phyloP scores from a whole-genome alignment of 2,888 invertebrate genomes.

The Selenia dentaria region DNA sequence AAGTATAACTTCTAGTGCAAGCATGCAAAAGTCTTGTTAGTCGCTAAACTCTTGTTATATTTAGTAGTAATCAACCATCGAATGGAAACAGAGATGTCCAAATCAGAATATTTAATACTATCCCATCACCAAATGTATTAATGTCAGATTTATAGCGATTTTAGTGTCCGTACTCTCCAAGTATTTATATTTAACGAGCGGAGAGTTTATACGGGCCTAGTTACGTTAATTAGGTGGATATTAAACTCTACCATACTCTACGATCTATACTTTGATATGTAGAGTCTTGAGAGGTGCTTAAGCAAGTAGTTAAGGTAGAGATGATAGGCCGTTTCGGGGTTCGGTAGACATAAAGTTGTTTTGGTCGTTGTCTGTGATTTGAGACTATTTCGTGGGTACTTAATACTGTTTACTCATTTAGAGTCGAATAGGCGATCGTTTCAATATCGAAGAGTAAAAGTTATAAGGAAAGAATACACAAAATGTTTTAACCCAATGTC shows the following conservation, averaged over 20 bases:
- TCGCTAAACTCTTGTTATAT: too few species aligned
- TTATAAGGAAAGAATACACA: neutral
- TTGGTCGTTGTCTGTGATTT: constrained; percentile 9
- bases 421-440: neutral
- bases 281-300: constrained; percentile 34
- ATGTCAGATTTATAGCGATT: constrained; percentile 62
- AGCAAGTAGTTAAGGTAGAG: constrained; percentile 24
- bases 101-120: constrained; percentile 10
- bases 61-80: neutral
- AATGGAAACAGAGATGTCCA: constrained; percentile 11
- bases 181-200: constrained; percentile 60
- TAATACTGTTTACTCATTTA: constrained; percentile 22
- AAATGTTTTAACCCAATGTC: neutral
- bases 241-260: constrained; percentile 60
- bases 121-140: constrained; percentile 46
- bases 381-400: constrained; percentile 11
- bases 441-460: neutral
- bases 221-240: constrained; percentile 71
- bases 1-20: too few species aligned
- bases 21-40: too few species aligned
- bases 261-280: constrained; percentile 50
- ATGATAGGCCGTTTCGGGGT: constrained; percentile 23
- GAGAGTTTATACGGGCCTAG: constrained; percentile 59
- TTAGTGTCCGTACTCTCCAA: constrained; percentile 20
- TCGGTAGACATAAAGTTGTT: constrained; percentile 33